Evolutionary conservation across 2,888 invertebrate genomes (phyloP), one percentile per base, ranked within the genome.

Genomic region (Dromius quadrimaculatus): DNA sequence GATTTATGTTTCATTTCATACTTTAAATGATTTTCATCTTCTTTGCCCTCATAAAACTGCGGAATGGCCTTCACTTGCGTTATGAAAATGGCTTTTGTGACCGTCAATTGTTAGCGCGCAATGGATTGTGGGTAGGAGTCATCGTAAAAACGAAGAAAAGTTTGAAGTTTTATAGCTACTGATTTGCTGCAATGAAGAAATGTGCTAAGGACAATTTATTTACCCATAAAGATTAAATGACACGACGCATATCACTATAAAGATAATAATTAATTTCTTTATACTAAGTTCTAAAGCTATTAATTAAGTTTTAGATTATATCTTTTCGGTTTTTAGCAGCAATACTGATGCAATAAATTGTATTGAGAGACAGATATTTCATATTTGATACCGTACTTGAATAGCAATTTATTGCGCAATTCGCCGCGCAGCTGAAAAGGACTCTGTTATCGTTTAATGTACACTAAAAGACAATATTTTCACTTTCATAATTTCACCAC

Each of bases 41-140:
- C 23, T 28, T 23, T 54, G 50, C 50, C 50, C 50, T 32, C 50
- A 28, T 54, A 54, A 54, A 54, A 28, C 28, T 23, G 50, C 28
- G 28, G 28, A 54, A 54, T 54, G 50, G 50, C 50, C 50, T 54
- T 47, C n/a, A n/a, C n/a, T n/a, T 28, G 50, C 23, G 50, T 54
- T 54, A 54, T 54, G 50, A 54, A 54, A 47, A 47, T 47, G 47
- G 50, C 50, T 54, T 41, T 54, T 54, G 50, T 17, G 28, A 54
- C 11, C 50, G 28, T 28, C 50, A 23, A 54, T 28, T 28, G 50
- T 28, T 28, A 54, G 13, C 28, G 28, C 50, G 50, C 50, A 54
- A 54, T 54, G 50, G 13, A 54, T 54, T 54, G 50, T 54, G 50
- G 50, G 50, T 28, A 28, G 28, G 13, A 13, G 19, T 9, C 13